phyloP scores from a whole-genome alignment of 2,888 invertebrate genomes.

The Phyllotreta striolata region DNA sequence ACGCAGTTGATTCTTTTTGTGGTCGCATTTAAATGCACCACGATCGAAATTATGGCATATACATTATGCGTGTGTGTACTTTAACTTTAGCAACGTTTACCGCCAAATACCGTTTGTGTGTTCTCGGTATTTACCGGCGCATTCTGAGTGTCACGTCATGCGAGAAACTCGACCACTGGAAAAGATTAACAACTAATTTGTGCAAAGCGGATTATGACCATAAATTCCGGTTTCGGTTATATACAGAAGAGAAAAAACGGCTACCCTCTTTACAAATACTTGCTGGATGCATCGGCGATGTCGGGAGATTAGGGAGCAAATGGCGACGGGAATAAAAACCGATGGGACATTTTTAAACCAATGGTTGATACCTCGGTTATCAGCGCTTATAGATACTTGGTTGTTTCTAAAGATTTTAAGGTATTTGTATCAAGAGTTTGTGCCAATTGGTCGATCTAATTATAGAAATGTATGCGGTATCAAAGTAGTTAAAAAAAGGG shows the following conservation, averaged over 20 bases:
- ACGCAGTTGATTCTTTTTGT: too few species aligned
- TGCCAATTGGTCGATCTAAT: too few species aligned
- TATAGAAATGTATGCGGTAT: neutral
- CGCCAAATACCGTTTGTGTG: constrained; percentile 19
- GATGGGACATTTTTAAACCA: too few species aligned
- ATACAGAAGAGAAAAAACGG: constrained; percentile 24
- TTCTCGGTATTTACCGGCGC: constrained; percentile 16
- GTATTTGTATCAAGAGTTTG: too few species aligned
- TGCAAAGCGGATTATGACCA: constrained; percentile 55
- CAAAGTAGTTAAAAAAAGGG: neutral
- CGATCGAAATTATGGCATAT: too few species aligned
- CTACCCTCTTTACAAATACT: constrained; percentile 32
- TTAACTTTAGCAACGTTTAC: constrained; percentile 7
- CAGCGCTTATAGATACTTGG: too few species aligned
- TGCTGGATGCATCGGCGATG: constrained; percentile 8
- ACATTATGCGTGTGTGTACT: neutral
- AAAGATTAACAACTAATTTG: constrained; percentile 56
- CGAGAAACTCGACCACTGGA: constrained; percentile 53
- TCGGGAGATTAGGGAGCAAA: constrained; percentile 9
- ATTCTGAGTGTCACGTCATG: constrained; percentile 53
- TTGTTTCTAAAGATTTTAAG: too few species aligned
- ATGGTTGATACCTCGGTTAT: too few species aligned
- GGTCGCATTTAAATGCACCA: too few species aligned
- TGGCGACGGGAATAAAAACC: constrained; percentile 1
- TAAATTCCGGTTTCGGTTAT: constrained; percentile 48